Base-by-base conservation (phyloP, 1,140 invertebrate species). In the Nilaparvata lugens region DNA sequence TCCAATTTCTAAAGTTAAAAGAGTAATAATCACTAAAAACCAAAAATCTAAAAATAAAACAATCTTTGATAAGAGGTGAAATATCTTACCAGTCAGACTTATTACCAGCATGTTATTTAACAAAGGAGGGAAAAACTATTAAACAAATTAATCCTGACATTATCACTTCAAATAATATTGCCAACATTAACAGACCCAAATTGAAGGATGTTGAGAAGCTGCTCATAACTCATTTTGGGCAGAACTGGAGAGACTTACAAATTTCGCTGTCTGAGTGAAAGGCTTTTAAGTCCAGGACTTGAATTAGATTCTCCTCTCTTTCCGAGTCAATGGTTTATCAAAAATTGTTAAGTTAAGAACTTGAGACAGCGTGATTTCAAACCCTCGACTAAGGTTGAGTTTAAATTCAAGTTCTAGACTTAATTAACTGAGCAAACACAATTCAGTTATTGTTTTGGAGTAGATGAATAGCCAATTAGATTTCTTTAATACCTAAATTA, bases 1-100 rank as follows among this genome's bases (percentile, higher is more conserved):
- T 53, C 60, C 52, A 40, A 63, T 64, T 57, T 43, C 35, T 42
- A 3, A 52, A 61, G 43, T 24, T 21, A 65, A 65, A 61, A 55
- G 64, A n/a, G 52, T 65, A 48, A 31, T 55, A 19, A 42, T 58
- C 21, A 57, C 31, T 56, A n/a, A n/a, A n/a, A n/a, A n/a, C n/a
- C n/a, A n/a, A n/a, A 13, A 38, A 40, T 19, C 13, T 14, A n/a
- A 56, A 56, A 38, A 56, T 18, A 48, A 48, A 23, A 18, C 16
- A 48, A 19, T 18, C 45, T 48, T 48, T 48, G 21, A 23, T 48
- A 19, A 48, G 45, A 23, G 45, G 16, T 48, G 45, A 48, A 48
- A 48, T 23, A 19, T 19, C 45, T 23, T 48, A 48, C 9, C 16
- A 48, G 45, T 18, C 45, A 19, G 45, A 48, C 45, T 48, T 23